Conservation (phyloP, 1,140 invertebrate genomes). For the Dinoponera quadriceps region DNA sequence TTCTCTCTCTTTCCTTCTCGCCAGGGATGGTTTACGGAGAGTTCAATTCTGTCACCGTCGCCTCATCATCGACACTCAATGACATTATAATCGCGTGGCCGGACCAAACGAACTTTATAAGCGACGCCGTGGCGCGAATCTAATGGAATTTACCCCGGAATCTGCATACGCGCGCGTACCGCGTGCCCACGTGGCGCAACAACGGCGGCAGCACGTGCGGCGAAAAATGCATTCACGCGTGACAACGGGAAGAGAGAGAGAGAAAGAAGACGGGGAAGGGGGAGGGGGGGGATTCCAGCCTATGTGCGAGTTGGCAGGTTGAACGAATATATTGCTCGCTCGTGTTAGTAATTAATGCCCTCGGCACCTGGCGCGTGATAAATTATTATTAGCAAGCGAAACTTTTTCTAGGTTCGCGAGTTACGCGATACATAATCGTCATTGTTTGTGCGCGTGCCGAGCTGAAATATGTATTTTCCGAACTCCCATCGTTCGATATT, state of each 20-base stretch:
- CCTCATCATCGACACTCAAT: conserved; percentile 46
- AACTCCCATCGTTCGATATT: neutral
- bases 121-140: conserved; percentile 20
- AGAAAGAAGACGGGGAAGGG: neutral
- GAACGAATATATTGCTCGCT: conserved; percentile 8
- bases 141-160: conserved; percentile 36
- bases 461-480: neutral
- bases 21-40: neutral
- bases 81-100: conserved; percentile 57
- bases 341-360: conserved; percentile 21
- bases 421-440: neutral
- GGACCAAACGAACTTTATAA: conserved; percentile 60
- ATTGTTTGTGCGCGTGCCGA: too few relatives aligned
- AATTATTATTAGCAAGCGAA: conserved; percentile 24
- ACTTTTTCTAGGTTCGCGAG: conserved; percentile 15
- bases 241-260: neutral
- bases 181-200: conserved; percentile 2
- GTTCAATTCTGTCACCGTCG: neutral
- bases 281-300: neutral
- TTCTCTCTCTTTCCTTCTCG: neutral
- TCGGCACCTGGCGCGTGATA: neutral
- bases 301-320: neutral
- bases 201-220: neutral
- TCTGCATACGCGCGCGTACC: conserved; percentile 7
- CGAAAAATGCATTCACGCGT: conserved; percentile 7